Conservation (phyloP, 2,888 invertebrate genomes). For the Iphiclides podalirius region DNA sequence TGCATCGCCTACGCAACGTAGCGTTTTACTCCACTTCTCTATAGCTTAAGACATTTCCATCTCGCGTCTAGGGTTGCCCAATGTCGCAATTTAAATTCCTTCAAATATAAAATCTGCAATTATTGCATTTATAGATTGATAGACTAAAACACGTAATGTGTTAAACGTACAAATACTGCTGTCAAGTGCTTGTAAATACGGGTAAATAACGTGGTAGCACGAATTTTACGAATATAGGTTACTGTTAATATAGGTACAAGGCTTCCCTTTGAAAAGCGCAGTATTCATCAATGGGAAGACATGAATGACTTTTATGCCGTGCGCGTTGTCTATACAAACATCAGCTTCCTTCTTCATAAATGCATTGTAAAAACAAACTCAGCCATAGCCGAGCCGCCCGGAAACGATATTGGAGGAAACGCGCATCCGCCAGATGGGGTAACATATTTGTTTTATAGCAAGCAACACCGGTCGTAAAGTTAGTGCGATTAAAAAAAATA, state of each 20-base stretch:
- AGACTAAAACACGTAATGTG: no score
- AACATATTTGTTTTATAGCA: slow-evolving; percentile 41
- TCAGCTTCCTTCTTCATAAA: slow-evolving; percentile 57
- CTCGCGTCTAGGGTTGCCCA: slow-evolving; percentile 13
- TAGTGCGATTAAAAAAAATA: slow-evolving; percentile 4
- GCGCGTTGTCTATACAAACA: slow-evolving; percentile 51
- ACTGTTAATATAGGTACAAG: background rate
- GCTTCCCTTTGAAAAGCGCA: slow-evolving; percentile 9
- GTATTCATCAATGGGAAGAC: slow-evolving; percentile 29
- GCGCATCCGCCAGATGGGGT: slow-evolving; percentile 76
- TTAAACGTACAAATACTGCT: no score
- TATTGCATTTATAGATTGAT: no score
- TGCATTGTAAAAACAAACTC: slow-evolving; percentile 54
- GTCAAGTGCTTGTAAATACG: no score
- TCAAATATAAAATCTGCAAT: background rate
- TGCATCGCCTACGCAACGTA: slow-evolving; percentile 67
- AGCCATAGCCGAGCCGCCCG: slow-evolving; percentile 62
- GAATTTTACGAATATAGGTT: no score
- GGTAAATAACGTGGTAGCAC: no score
- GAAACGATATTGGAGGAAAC: slow-evolving; percentile 72
- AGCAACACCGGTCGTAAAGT: slow-evolving; percentile 15
- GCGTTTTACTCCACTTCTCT: slow-evolving; percentile 22
- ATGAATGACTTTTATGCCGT: slow-evolving; percentile 58
- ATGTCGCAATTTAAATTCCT: background rate
- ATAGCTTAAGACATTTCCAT: slow-evolving; percentile 20